A percentile compares a stretch with the other conserved stretches of the same genome.
Conservation (phyloP, 2,888 invertebrate species). For the Scaptomyza tumidula region DNA sequence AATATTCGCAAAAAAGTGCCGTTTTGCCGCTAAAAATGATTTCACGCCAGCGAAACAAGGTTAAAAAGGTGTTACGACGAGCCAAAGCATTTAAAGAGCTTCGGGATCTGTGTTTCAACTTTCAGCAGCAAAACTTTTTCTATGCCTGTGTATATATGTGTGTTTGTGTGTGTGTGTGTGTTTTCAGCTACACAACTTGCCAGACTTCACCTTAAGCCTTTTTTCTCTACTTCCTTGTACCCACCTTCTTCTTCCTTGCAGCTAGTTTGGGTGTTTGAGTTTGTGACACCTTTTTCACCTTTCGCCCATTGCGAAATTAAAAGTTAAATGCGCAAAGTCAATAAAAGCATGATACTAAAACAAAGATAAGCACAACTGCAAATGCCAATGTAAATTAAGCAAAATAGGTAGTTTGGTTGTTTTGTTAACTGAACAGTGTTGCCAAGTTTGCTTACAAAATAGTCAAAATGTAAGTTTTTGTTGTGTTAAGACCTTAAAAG, state of each 20-base stretch:
- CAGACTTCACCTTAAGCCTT: not conserved
- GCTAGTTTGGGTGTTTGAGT: slow-evolving; percentile 26
- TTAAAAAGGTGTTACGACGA: slow-evolving; percentile 68
- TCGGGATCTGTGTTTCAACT: slow-evolving; percentile 42
- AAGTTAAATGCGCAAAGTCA: slow-evolving; percentile 75
- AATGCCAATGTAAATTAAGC: slow-evolving; percentile 20
- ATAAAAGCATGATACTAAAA: slow-evolving; percentile 71
- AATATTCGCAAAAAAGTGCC: slow-evolving; percentile 53
- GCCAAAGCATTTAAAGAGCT: slow-evolving; percentile 56
- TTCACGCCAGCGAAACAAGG: slow-evolving; percentile 71
- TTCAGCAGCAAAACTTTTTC: slow-evolving; percentile 52
- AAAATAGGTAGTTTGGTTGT: not conserved
- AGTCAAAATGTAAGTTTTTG: not conserved
- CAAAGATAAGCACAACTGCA: slow-evolving; percentile 36
- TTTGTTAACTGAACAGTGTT: not conserved
- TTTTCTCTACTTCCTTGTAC: no score
- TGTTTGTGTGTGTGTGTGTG: slow-evolving; percentile 9
- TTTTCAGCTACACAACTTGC: not conserved
- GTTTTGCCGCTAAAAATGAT: slow-evolving; percentile 60
- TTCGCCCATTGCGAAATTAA: slow-evolving; percentile 62
- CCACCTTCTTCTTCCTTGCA: not conserved
- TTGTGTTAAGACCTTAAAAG: not conserved
- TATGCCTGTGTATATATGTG: not conserved
- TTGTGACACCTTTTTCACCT: slow-evolving; percentile 40
- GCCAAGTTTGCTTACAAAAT: slow-evolving; percentile 1